These are phyloP conservation scores for Clarias batrachus DNA, from an alignment of 2,113 vertebrate genomes.

Conservation along the genomic window DNA sequence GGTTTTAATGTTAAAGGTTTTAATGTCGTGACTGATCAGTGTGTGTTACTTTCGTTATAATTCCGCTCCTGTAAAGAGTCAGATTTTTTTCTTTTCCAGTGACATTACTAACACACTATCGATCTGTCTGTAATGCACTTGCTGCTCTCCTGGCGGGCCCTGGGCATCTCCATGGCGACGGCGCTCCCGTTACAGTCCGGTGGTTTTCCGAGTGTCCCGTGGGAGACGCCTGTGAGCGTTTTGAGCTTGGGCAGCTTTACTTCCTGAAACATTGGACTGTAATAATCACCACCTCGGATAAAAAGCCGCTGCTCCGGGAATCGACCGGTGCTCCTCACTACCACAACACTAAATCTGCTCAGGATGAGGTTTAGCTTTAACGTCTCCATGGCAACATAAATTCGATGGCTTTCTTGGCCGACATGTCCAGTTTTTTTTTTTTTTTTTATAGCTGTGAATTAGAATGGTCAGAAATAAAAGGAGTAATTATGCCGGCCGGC, in stretches of 20 bases:
- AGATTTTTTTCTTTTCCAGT: conserved; percentile 51
- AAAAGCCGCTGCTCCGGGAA: background rate
- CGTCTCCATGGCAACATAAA: background rate
- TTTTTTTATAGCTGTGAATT: no score
- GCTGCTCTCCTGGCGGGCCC: conserved; percentile 24
- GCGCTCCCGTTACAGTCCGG: conserved; percentile 15
- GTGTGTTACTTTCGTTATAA: background rate
- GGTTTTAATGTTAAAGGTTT: no score
- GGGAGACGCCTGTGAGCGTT: background rate
- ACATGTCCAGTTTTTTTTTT: background rate
- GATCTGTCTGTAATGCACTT: conserved; percentile 40
- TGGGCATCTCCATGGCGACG: conserved; percentile 37
- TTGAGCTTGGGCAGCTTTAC: conserved; percentile 1
- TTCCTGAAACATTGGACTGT: conserved; percentile 23
- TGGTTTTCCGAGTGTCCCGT: conserved; percentile 8
- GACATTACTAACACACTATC: conserved; percentile 39
- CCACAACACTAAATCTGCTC: background rate
- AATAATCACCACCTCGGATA: conserved; percentile 24
- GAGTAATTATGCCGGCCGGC: background rate
- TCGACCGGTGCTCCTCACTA: background rate
- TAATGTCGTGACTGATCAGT: no score
- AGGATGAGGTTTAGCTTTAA: background rate
- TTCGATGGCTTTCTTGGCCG: background rate
- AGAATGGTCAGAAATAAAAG: background rate
- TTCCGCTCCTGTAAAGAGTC: background rate